Percentiles rank a stretch among this genome's conserved stretches.
Evolutionary conservation across 92 coral and sea anemone species (phyloP).

Genomic region (Metridium senile): DNA sequence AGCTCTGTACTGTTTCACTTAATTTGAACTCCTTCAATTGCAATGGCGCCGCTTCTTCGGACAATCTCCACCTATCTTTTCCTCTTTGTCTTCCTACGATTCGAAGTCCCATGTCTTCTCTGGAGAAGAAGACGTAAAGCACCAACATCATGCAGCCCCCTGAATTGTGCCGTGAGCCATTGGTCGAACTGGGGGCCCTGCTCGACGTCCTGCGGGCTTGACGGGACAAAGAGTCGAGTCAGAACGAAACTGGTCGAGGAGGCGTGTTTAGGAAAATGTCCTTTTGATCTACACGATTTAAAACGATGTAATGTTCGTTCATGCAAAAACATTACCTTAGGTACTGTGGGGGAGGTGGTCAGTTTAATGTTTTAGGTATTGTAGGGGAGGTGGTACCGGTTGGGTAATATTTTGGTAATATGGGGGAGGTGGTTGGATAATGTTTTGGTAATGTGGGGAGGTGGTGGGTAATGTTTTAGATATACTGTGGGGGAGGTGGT

Average conservation of each 20-base stretch:
- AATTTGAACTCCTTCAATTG: no score
- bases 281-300: background rate
- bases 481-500: no score
- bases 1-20: no score
- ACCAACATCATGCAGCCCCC: background rate
- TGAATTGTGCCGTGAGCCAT: background rate
- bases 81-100: background rate
- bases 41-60: no score
- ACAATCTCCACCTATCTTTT: background rate
- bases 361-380: no score
- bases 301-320: background rate
- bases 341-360: background rate
- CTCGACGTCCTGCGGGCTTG: background rate
- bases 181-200: background rate
- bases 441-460: no score
- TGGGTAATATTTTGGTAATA: no score
- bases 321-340: background rate
- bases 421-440: no score
- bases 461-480: no score
- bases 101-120: background rate
- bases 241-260: background rate
- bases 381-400: no score
- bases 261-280: background rate
- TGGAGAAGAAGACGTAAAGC: constrained; percentile 3
- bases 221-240: constrained; percentile 1